These are phyloP conservation scores for Bombus waltoni DNA, from an alignment of 1,140 invertebrate genomes.

Conservation along the genomic window DNA sequence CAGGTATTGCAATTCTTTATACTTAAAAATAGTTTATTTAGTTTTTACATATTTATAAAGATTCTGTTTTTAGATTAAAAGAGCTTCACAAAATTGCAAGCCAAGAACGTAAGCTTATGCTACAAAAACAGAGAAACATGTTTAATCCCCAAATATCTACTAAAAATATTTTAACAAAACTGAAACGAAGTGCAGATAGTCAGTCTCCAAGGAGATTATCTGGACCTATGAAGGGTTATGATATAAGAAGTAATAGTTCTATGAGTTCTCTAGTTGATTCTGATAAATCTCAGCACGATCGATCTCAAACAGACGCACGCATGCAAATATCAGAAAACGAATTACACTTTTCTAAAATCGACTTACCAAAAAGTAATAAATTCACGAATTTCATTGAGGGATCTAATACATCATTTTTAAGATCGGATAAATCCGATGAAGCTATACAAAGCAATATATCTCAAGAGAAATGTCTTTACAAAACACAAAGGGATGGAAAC, in stretches of 20 bases:
- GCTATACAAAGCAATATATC: slow-evolving; percentile 18
- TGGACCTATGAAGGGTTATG: slow-evolving; percentile 82
- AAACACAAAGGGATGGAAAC: slow-evolving; percentile 51
- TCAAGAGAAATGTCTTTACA: slow-evolving; percentile 47
- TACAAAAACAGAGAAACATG: slow-evolving; percentile 81
- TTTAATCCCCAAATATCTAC: slow-evolving; percentile 82
- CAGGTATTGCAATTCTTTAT: slow-evolving; percentile 64
- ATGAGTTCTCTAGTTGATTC: slow-evolving; percentile 81
- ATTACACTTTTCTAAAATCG: slow-evolving; percentile 62
- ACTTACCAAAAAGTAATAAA: slow-evolving; percentile 57
- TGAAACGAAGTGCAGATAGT: slow-evolving; percentile 80
- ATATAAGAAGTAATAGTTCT: slow-evolving; percentile 81
- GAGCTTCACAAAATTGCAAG: slow-evolving; percentile 80
- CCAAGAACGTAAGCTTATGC: slow-evolving; percentile 80
- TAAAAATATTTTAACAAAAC: slow-evolving; percentile 80
- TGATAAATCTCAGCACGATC: slow-evolving; percentile 79
- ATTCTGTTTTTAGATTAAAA: slow-evolving; percentile 73
- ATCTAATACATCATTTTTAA: slow-evolving; percentile 49
- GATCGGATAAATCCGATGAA: slow-evolving; percentile 51
- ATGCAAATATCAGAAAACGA: slow-evolving; percentile 63
- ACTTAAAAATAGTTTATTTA: neutral
- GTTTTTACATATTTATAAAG: slow-evolving; percentile 8
- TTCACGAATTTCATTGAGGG: slow-evolving; percentile 55
- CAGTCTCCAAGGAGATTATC: slow-evolving; percentile 80
- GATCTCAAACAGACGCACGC: slow-evolving; percentile 73